Evolutionary conservation across 2,113 vertebrate genomes (phyloP), one percentile per base, ranked within the genome.

Genomic region (Tympanuchus pallidicinctus): DNA sequence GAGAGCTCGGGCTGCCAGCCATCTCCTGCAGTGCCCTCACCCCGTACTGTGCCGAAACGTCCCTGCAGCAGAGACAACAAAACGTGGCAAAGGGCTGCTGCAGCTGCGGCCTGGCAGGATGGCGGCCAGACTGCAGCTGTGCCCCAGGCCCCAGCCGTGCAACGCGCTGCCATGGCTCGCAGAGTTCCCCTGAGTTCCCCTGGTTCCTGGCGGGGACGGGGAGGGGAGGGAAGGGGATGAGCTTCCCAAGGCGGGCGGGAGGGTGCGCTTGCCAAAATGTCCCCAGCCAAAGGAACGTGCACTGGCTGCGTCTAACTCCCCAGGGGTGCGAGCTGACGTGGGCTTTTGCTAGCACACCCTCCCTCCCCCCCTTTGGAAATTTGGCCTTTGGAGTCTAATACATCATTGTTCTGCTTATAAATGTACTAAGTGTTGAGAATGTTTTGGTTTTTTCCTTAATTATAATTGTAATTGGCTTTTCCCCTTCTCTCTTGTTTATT

Each of bases 391-490:
- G 94, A 96, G 93, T 98, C 90, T 95, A 94, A 92, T 96, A 96
- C 86, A 95, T 94, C 96, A 97, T 97, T 95, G 97, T 97, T 97
- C 93, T 97, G 97, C 96, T 97, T 96, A 97, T 97, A 97, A 98
- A 95, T 97, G 94, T 98, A 98, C 96, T 97, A 97, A 97, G 95
- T 98, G 94, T 98, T 98, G 97, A 97, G 93, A 98, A 97, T 97
- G 97, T 97, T 97, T 98, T 97, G 85, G 89, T 98, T 97, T 95
- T 96, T 97, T 98, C 97, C 97, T 98, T 98, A 98, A 98, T 97
- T 98, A 98, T 98, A 98, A 98, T 96, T 98, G 98, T 99, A 98
- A 98, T 98, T 97, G 97, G 98, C 97, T 98, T 97, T 98, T 98
- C 97, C 98, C 98, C 97, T 98, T 98, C 97, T 97, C 96, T 97